Percentiles rank a stretch among this genome's conserved stretches.
These are phyloP conservation scores for Chitala chitala DNA, from an alignment of 2,113 vertebrate species.

Conservation along the genomic window DNA sequence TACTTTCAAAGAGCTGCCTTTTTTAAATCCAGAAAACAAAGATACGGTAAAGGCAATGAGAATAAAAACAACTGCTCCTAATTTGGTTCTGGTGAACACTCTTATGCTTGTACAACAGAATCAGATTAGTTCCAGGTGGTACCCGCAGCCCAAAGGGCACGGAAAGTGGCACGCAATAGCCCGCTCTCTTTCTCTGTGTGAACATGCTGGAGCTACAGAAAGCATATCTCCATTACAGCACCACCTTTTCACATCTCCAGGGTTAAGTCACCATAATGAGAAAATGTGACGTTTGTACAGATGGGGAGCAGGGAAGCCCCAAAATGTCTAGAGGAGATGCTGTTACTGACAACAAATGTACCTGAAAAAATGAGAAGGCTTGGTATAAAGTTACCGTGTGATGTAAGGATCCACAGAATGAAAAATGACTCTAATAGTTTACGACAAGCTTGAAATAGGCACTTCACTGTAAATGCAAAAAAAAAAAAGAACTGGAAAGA, in stretches of 20 bases:
- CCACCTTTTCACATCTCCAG: neutral
- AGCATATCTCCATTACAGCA: neutral
- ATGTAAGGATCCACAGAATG: neutral
- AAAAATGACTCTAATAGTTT: neutral
- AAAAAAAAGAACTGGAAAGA: no score
- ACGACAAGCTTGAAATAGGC: no score
- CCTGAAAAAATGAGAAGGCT: neutral
- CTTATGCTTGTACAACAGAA: conserved; percentile 28
- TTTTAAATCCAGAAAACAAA: conserved; percentile 44
- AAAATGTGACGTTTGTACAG: neutral
- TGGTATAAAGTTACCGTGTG: no score
- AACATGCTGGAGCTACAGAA: neutral
- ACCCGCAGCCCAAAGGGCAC: conserved; percentile 7
- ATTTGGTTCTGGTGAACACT: conserved; percentile 48
- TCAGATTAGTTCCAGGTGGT: conserved; percentile 55
- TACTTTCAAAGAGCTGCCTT: conserved; percentile 28
- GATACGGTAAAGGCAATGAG: conserved; percentile 41
- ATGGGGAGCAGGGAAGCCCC: neutral
- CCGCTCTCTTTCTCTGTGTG: neutral
- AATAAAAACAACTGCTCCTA: conserved; percentile 48
- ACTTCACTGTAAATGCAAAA: no score
- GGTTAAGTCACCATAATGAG: neutral
- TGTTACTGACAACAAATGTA: neutral
- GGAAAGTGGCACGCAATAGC: neutral
- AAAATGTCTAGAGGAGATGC: neutral